These are phyloP conservation scores for Lucilia cuprina DNA, from an alignment of 1,140 invertebrate species.

Conservation along the genomic window DNA sequence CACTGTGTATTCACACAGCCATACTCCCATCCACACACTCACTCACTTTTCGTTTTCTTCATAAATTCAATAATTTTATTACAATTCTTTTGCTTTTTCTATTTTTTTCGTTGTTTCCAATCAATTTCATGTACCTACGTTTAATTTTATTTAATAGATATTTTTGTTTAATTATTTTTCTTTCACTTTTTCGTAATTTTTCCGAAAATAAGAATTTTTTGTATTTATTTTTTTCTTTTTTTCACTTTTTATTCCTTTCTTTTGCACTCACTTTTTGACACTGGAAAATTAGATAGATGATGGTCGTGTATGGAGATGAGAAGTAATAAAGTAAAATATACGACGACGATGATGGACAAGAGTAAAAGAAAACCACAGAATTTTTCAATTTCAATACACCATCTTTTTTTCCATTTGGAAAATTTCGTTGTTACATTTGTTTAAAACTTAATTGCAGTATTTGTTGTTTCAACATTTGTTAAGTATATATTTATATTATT, in stretches of 20 bases:
- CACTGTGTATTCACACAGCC: not conserved
- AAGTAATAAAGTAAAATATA: not conserved
- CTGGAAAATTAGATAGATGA: not conserved
- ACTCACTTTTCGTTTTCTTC: not conserved
- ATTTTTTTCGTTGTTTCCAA: not conserved
- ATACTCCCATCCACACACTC: not conserved
- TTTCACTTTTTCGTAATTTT: not conserved
- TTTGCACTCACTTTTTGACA: slow-evolving; percentile 11
- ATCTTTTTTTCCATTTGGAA: not conserved
- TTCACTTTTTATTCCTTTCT: slow-evolving; percentile 13
- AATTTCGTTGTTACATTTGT: not conserved
- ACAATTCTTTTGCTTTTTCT: not conserved
- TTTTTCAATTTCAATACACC: slow-evolving; percentile 9
- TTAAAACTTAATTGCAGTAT: not conserved
- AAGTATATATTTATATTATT: not conserved
- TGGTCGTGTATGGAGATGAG: not conserved
- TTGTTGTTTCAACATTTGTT: not conserved
- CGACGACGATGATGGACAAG: not conserved
- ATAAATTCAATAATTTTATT: not conserved
- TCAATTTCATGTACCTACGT: not conserved
- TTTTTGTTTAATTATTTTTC: not conserved
- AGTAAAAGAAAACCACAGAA: slow-evolving; percentile 8
- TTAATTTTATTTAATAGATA: not conserved
- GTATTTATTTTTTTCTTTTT: not conserved
- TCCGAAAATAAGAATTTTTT: not conserved